Percentiles rank a stretch among this genome's conserved stretches.
These are phyloP conservation scores for Xanthorhoe designata DNA, from an alignment of 2,888 invertebrate species.

Conservation along the genomic window DNA sequence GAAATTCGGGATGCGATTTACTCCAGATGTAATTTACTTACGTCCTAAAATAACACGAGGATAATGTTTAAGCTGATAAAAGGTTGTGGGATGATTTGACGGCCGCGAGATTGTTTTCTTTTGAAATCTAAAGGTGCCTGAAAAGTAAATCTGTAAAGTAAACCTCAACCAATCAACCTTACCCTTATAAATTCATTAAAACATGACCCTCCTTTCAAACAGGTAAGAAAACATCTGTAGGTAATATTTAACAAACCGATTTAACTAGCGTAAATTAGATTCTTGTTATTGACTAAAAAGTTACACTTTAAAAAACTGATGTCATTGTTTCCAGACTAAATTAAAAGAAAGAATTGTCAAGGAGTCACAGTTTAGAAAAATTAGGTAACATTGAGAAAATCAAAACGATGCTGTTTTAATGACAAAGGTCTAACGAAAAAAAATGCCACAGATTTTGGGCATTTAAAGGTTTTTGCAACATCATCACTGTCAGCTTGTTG, in stretches of 20 bases:
- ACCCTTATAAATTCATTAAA: background rate
- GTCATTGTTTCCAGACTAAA: too few species aligned
- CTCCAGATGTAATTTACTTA: constrained; percentile 45
- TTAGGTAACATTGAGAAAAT: too few species aligned
- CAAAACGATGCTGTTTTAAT: too few species aligned
- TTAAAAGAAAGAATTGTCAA: too few species aligned
- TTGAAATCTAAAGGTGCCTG: constrained; percentile 11
- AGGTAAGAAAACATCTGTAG: background rate
- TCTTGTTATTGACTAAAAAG: too few species aligned
- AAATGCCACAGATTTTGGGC: background rate
- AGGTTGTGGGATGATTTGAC: constrained; percentile 31
- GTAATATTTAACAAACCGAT: constrained; percentile 15
- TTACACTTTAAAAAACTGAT: too few species aligned
- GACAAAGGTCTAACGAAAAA: background rate
- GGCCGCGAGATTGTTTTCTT: constrained; percentile 19
- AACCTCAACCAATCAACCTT: constrained; percentile 1
- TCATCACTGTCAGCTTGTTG: too few species aligned
- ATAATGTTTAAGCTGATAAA: constrained; percentile 32
- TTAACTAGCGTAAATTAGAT: too few species aligned
- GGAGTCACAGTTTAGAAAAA: background rate
- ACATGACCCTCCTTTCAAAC: background rate
- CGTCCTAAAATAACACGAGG: constrained; percentile 49
- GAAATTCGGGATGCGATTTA: constrained; percentile 50
- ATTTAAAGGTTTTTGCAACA: background rate
- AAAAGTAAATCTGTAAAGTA: background rate